Percentiles rank a stretch among this genome's conserved stretches.
Conservation (phyloP, 2,797 vertebrate species). For the Helostoma temminkii region DNA sequence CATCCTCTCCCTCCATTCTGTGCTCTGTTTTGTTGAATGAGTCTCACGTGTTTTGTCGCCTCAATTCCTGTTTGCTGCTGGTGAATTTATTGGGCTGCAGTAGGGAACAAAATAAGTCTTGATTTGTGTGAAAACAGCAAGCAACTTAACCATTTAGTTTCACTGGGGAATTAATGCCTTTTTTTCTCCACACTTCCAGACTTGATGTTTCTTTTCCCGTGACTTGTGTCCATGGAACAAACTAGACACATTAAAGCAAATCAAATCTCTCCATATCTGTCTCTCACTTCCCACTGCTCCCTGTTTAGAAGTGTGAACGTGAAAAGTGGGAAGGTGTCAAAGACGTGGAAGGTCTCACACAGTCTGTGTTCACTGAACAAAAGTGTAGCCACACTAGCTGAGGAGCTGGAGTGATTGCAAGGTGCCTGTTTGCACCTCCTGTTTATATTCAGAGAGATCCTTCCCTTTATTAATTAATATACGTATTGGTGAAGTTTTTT, state of each 20-base stretch:
- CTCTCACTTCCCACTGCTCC: slow-evolving; percentile 26
- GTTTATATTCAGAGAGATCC: no score
- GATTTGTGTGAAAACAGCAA: slow-evolving; percentile 42
- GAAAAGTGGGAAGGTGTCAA: slow-evolving; percentile 49
- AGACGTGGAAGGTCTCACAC: neutral
- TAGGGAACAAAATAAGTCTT: slow-evolving; percentile 37
- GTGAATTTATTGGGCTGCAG: slow-evolving; percentile 30
- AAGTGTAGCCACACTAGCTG: neutral
- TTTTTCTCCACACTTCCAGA: neutral
- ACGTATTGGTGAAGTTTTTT: no score
- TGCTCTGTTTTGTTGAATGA: neutral
- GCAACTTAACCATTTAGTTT: neutral
- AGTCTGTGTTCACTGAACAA: neutral
- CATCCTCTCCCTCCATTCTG: neutral
- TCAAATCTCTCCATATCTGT: neutral
- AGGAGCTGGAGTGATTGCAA: no score
- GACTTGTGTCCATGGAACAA: slow-evolving; percentile 4
- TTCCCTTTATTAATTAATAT: no score
- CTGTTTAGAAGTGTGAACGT: slow-evolving; percentile 51
- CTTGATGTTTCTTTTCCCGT: neutral
- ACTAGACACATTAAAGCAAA: neutral
- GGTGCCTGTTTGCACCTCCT: no score
- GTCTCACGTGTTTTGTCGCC: neutral
- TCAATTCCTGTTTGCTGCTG: slow-evolving; percentile 24
- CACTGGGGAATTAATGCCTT: neutral